phyloP scores from a whole-genome alignment of 53 echinoderm and acorn worm genomes.

The Arbacia lixula region DNA sequence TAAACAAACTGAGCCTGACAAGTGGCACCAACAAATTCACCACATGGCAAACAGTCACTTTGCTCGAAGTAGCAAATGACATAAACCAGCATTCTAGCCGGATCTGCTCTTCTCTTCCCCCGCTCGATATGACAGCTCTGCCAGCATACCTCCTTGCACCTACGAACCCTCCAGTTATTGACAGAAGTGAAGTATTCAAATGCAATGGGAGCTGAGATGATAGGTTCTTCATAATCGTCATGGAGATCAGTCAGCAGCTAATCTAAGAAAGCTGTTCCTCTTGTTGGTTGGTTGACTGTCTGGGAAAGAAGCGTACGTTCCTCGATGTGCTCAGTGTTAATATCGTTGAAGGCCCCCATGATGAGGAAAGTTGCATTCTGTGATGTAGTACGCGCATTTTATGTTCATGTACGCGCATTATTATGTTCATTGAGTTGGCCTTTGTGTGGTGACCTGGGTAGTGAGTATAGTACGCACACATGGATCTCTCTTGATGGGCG shows the following conservation, averaged over 20 bases:
- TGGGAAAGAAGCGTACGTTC: slow-evolving; percentile 5
- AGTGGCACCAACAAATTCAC: too few species aligned
- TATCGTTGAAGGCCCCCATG: slow-evolving; percentile 48
- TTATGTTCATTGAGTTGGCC: slow-evolving; percentile 7
- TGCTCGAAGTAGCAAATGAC: too few species aligned
- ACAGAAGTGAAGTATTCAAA: too few species aligned
- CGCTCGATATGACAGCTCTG: too few species aligned
- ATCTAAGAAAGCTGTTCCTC: slow-evolving; percentile 35
- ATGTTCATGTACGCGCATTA: slow-evolving; percentile 17
- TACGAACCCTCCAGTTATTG: too few species aligned
- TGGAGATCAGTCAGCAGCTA: slow-evolving; percentile 34
- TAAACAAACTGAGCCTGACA: too few species aligned
- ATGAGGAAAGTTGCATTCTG: slow-evolving; percentile 18
- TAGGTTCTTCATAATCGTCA: slow-evolving; percentile 10
- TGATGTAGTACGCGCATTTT: not conserved
- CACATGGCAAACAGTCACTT: too few species aligned
- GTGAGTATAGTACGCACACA: slow-evolving; percentile 33
- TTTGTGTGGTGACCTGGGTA: slow-evolving; percentile 13
- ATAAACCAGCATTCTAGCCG: too few species aligned
- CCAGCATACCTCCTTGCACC: too few species aligned
- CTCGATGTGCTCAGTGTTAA: slow-evolving; percentile 1
- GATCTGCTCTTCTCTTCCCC: too few species aligned
- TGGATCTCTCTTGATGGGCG: not conserved
- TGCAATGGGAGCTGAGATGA: slow-evolving; percentile 3
- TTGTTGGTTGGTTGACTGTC: slow-evolving; percentile 15